Evolutionary conservation across 2,113 vertebrate species (phyloP), one percentile per base, ranked within the genome.

Genomic region (Tragelaphus imberbis): DNA sequence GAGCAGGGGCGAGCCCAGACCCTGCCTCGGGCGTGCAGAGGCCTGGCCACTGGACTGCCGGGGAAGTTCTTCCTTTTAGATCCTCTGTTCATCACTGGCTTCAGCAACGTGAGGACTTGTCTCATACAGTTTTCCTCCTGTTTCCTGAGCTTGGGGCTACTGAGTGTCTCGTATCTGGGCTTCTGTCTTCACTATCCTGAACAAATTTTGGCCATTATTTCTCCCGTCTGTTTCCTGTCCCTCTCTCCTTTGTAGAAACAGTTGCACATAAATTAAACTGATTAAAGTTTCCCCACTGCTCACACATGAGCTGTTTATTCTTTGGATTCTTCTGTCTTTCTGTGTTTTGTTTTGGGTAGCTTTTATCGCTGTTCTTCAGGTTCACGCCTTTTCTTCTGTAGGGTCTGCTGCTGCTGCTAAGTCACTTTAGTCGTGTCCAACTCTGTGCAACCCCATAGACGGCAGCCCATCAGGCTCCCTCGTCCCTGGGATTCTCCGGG

Each of bases 11-110:
- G 65, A 19, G 17, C 17, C 33, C 33, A 36, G 33, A 16, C 0
- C 2, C 59, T 14, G 11, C 11, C 0, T 49, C 2, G 0, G 65
- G n/a, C 36, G n/a, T 4, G 17, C 65, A 19, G 65, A 11, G 65
- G 65, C 65, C 65, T 8, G 2, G 63, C 65, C 33, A 1, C 33
- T 10, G 33, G 33, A 5, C 8, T 17, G 6, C 65, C 65, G 5
- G 65, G 9, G 65, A 21, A 21, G 65, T 2, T 33, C 65, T 21
- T 30, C 28, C 16, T 51, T 25, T 9, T 0, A 14, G 71, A 3
- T 2, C 40, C 28, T 10, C 53, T 44, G 28, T 19, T 0, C 28
- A 6, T 28, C 23, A 3, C 61, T 33, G 53, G 9, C 25, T 53
- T 17, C 3, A 44, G 93, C 11, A 0, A 7, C 2, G 6, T 4